phyloP scores from a whole-genome alignment of 2,888 invertebrate species.

The Bruchidius siliquastri region DNA sequence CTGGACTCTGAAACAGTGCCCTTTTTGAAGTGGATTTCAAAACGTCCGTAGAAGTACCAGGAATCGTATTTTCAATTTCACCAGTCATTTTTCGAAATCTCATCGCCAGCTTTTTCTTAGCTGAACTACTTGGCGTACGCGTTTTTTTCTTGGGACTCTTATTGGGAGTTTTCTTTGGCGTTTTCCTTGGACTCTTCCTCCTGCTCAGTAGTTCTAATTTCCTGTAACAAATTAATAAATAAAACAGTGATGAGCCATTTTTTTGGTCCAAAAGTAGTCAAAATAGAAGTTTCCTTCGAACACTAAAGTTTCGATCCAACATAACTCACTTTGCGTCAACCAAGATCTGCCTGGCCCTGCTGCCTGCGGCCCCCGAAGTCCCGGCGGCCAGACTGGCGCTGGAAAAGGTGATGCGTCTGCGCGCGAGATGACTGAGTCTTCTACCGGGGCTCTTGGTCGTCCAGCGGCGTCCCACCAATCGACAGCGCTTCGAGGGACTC shows the following conservation, averaged over 20 bases:
- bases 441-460: conserved; percentile 66
- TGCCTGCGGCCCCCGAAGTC: conserved; percentile 42
- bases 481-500: conserved; percentile 58
- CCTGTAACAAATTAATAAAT: conserved; percentile 38
- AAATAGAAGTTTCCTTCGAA: not conserved
- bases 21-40: conserved; percentile 51
- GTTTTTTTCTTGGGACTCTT: conserved; percentile 52
- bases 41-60: conserved; percentile 20
- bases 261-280: no score
- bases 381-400: conserved; percentile 58
- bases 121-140: conserved; percentile 58
- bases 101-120: conserved; percentile 54
- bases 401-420: conserved; percentile 70
- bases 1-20: conserved; percentile 72
- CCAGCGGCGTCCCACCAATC: conserved; percentile 44
- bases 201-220: conserved; percentile 45
- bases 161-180: conserved; percentile 49
- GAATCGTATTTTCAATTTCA: conserved; percentile 28
- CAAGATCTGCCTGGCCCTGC: conserved; percentile 54
- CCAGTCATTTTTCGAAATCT: conserved; percentile 34
- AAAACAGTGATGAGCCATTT: no score
- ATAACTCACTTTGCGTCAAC: conserved; percentile 60
- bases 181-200: conserved; percentile 38
- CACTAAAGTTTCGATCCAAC: not conserved
- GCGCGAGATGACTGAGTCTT: conserved; percentile 71